Conservation (phyloP, 2,113 vertebrate species). For the Charadrius vociferus region DNA sequence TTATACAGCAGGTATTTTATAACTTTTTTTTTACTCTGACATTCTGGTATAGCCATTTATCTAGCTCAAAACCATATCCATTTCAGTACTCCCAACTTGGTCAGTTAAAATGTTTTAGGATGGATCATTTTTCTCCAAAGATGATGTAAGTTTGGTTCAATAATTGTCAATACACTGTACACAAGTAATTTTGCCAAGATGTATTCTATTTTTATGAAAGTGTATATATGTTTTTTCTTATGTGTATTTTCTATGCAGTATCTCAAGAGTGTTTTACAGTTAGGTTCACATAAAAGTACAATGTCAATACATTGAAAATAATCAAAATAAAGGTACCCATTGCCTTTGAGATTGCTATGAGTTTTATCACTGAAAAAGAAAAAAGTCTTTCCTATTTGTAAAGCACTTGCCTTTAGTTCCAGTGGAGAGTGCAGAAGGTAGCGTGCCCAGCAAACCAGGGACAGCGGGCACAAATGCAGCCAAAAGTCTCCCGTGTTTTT, state of each 20-base stretch:
- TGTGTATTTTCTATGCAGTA: slow-evolving; percentile 76
- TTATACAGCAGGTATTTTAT: slow-evolving; percentile 15
- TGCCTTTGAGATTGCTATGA: slow-evolving; percentile 12
- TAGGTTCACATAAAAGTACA: slow-evolving; percentile 62
- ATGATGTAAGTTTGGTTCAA: slow-evolving; percentile 59
- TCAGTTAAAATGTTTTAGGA: neutral
- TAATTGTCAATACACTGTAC: slow-evolving; percentile 81
- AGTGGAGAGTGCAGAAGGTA: neutral
- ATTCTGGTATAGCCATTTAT: slow-evolving; percentile 46
- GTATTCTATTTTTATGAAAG: slow-evolving; percentile 94
- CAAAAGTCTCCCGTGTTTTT: neutral
- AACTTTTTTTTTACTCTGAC: neutral
- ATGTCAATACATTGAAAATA: slow-evolving; percentile 52
- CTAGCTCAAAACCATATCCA: slow-evolving; percentile 37
- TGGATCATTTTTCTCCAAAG: slow-evolving; percentile 24
- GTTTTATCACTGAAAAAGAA: neutral
- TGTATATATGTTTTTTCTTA: slow-evolving; percentile 82
- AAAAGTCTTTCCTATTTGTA: neutral
- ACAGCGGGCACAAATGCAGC: neutral
- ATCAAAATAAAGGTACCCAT: slow-evolving; percentile 73
- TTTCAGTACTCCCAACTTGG: neutral
- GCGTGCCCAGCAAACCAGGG: accelerated
- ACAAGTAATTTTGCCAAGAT: slow-evolving; percentile 83
- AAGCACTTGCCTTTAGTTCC: neutral
- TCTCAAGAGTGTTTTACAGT: slow-evolving; percentile 68